These are phyloP conservation scores for Eidolon helvum DNA, from an alignment of 2,113 vertebrate genomes.

Conservation along the genomic window DNA sequence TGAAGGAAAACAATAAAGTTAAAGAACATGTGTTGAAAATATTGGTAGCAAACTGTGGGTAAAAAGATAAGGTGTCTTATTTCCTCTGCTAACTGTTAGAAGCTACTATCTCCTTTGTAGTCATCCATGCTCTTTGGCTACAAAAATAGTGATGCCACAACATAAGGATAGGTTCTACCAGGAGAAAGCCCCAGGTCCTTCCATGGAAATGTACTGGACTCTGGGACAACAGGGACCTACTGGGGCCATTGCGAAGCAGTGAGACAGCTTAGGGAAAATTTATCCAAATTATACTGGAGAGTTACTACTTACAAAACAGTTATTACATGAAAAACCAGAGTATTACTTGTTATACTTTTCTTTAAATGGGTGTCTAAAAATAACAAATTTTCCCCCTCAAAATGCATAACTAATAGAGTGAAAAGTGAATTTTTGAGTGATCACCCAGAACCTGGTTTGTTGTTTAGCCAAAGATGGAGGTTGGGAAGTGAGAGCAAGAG, in stretches of 20 bases:
- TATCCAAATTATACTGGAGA: neutral
- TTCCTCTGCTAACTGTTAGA: neutral
- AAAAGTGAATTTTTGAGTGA: neutral
- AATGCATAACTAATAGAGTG: neutral
- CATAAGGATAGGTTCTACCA: neutral
- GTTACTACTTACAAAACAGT: neutral
- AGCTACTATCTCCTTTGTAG: neutral
- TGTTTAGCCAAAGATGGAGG: neutral
- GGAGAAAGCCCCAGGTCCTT: neutral
- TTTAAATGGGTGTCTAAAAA: neutral
- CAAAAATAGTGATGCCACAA: neutral
- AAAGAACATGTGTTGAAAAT: neutral
- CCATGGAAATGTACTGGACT: neutral
- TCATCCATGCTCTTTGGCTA: neutral
- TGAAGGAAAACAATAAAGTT: neutral
- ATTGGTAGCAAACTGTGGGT: neutral
- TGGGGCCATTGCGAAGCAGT: neutral
- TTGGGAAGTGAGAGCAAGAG: neutral
- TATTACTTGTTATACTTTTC: neutral
- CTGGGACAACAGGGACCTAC: neutral
- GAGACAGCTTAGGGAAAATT: neutral
- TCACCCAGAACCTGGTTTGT: neutral
- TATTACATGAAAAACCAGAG: neutral
- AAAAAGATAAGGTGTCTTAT: neutral
- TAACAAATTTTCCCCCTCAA: neutral